Evolutionary conservation across 2,888 invertebrate species (phyloP).

Genomic region (Mantis religiosa): DNA sequence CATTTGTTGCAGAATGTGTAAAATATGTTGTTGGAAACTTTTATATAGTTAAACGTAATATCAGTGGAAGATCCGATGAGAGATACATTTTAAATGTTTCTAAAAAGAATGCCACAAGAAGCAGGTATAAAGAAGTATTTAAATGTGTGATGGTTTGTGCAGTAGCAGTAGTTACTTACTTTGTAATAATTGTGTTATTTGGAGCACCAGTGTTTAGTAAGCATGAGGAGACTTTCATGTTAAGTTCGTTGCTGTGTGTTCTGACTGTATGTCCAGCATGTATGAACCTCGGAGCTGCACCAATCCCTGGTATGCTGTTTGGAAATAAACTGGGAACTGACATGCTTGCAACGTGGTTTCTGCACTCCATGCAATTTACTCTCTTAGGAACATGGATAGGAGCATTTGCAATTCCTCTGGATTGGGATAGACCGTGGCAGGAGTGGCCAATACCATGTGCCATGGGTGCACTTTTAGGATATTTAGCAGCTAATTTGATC

Average conservation of each 20-base stretch:
- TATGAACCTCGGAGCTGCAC: slow-evolving; percentile 54
- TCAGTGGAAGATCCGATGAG: slow-evolving; percentile 11
- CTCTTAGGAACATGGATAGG: slow-evolving; percentile 80
- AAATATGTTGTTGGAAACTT: slow-evolving; percentile 43
- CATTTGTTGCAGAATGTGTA: slow-evolving; percentile 51
- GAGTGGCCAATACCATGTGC: slow-evolving; percentile 71
- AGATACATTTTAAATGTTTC: not conserved
- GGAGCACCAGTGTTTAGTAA: slow-evolving; percentile 62
- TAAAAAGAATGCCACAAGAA: slow-evolving; percentile 8
- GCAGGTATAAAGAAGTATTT: slow-evolving; percentile 48
- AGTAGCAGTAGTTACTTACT: slow-evolving; percentile 52
- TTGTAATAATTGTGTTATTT: slow-evolving; percentile 59
- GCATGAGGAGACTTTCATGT: slow-evolving; percentile 64
- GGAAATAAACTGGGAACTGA: slow-evolving; percentile 21
- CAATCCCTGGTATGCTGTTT: slow-evolving; percentile 33
- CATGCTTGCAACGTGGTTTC: slow-evolving; percentile 35
- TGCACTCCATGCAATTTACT: slow-evolving; percentile 54
- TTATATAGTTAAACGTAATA: slow-evolving; percentile 8
- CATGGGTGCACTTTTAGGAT: slow-evolving; percentile 63
- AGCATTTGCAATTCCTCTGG: slow-evolving; percentile 79
- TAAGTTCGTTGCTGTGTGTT: slow-evolving; percentile 57
- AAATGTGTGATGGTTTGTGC: slow-evolving; percentile 50
- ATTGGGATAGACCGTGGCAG: slow-evolving; percentile 91
- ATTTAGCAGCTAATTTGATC: slow-evolving; percentile 53
- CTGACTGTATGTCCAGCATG: slow-evolving; percentile 61